A percentile compares a stretch with the other conserved stretches of the same genome.
phyloP scores from a whole-genome alignment of 2,888 invertebrate genomes.

The Sinopyrophorus schimmeli region DNA sequence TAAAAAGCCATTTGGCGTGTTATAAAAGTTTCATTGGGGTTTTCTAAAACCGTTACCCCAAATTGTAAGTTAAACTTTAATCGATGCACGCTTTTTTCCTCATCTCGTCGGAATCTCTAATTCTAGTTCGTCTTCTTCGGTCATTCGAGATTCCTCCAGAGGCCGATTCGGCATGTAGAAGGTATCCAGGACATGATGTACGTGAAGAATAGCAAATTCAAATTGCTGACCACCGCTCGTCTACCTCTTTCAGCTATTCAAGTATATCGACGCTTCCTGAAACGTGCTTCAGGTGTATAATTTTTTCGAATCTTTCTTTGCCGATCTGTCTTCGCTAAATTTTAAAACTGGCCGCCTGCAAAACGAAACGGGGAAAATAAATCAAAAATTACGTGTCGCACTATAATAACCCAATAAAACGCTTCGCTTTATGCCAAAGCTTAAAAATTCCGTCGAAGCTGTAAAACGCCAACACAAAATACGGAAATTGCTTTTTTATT shows the following conservation, averaged over 20 bases:
- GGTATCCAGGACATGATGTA: slow-evolving; percentile 46
- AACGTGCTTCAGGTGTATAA: slow-evolving; percentile 41
- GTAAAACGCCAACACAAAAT: slow-evolving; percentile 12
- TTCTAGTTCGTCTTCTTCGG: slow-evolving; percentile 33
- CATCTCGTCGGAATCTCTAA: slow-evolving; percentile 30
- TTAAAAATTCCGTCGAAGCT: slow-evolving; percentile 7
- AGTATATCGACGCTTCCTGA: slow-evolving; percentile 40
- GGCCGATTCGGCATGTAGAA: slow-evolving; percentile 34
- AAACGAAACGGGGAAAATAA: too few species aligned
- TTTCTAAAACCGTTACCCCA: slow-evolving; percentile 19
- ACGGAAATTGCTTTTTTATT: slow-evolving; percentile 12
- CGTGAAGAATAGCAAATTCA: slow-evolving; percentile 45
- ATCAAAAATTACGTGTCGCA: too few species aligned
- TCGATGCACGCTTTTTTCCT: slow-evolving; percentile 19
- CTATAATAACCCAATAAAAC: too few species aligned
- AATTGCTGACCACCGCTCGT: slow-evolving; percentile 37
- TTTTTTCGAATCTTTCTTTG: slow-evolving; percentile 34
- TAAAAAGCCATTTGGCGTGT: slow-evolving; percentile 13
- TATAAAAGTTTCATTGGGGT: slow-evolving; percentile 17
- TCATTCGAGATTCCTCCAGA: slow-evolving; percentile 34
- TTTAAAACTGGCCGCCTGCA: too few species aligned
- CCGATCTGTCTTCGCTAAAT: slow-evolving; percentile 4
- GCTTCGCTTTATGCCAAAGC: slow-evolving; percentile 11
- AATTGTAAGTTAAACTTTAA: slow-evolving; percentile 26
- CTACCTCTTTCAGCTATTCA: slow-evolving; percentile 39